Evolutionary conservation across 2,888 invertebrate genomes (phyloP).

Genomic region (Rotaria magnacalcarata): DNA sequence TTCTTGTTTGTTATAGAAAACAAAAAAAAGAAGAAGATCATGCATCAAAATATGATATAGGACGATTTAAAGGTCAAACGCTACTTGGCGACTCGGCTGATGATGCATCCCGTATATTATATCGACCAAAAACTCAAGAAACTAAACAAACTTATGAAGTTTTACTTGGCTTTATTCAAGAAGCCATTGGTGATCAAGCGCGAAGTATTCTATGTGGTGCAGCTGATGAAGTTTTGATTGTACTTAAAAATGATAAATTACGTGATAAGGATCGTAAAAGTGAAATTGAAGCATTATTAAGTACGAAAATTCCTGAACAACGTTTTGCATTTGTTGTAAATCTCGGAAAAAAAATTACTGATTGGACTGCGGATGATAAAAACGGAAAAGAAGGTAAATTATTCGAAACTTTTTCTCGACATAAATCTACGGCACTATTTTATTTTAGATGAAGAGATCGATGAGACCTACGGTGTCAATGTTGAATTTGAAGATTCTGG

Average conservation of each 20-base stretch:
- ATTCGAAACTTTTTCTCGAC: too few relatives aligned
- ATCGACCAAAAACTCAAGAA: conserved; percentile 92
- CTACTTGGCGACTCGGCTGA: conserved; percentile 70
- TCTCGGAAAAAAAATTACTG: conserved; percentile 94
- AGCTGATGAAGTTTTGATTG: conserved; percentile 93
- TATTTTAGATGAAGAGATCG: conserved; percentile 74
- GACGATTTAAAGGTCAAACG: conserved; percentile 54
- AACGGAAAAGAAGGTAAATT: background rate
- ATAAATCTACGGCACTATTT: background rate
- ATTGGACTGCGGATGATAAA: conserved; percentile 76
- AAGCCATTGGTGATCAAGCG: conserved; percentile 87
- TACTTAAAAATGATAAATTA: conserved; percentile 85
- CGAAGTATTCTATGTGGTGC: conserved; percentile 86
- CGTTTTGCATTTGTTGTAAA: conserved; percentile 88
- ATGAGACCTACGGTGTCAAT: conserved; percentile 96
- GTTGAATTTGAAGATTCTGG: conserved; percentile 86
- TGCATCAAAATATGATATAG: conserved; percentile 38
- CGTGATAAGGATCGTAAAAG: conserved; percentile 84
- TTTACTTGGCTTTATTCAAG: conserved; percentile 88
- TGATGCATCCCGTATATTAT: conserved; percentile 87
- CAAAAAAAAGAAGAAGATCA: background rate
- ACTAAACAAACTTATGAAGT: conserved; percentile 94
- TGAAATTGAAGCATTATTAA: conserved; percentile 81
- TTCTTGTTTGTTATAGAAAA: conserved; percentile 48
- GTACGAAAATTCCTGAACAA: conserved; percentile 73